These are phyloP conservation scores for Psophia crepitans DNA, from an alignment of 2,113 vertebrate genomes.

Conservation along the genomic window DNA sequence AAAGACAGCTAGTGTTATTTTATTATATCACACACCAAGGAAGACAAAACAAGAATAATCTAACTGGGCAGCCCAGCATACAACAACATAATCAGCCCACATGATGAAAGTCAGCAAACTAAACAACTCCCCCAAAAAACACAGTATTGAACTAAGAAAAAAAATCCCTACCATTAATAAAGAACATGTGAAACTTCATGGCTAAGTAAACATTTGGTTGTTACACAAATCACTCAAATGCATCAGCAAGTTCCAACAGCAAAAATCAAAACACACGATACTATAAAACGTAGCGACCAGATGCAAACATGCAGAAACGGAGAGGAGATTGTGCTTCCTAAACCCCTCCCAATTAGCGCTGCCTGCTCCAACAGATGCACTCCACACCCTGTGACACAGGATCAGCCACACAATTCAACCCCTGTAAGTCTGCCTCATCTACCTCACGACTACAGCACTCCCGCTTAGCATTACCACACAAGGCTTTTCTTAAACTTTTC, in stretches of 20 bases:
- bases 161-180: background rate
- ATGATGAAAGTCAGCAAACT: background rate
- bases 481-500: background rate
- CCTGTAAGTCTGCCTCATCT: too few species aligned
- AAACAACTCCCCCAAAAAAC: background rate
- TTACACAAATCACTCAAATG: background rate
- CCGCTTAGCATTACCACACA: background rate
- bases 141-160: background rate
- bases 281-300: background rate
- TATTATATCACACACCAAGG: background rate
- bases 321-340: background rate
- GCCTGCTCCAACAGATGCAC: background rate
- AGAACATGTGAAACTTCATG: background rate
- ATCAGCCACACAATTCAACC: background rate
- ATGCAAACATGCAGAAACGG: accelerated
- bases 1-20: background rate
- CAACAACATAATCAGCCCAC: background rate
- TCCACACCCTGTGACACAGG: background rate
- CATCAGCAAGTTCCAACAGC: background rate
- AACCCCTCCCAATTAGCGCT: background rate
- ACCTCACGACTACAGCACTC: background rate
- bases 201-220: background rate
- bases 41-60: background rate
- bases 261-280: background rate
- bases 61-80: background rate